Base-by-base conservation (phyloP, 2,797 vertebrate species). In the Rhynchotus rufescens region DNA sequence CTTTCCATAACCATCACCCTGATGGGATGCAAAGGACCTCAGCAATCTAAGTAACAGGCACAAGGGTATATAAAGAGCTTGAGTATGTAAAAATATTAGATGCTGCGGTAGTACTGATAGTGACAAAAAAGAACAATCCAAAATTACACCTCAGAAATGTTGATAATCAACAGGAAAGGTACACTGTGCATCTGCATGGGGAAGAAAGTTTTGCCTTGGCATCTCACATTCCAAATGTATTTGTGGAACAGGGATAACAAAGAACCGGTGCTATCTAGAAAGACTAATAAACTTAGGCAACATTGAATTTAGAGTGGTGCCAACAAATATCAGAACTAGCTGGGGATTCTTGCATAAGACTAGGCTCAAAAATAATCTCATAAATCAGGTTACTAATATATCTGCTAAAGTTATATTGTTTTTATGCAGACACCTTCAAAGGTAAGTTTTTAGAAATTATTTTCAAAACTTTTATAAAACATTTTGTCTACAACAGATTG, bases 291-390 rank as follows among this genome's bases (percentile, higher is more conserved):
- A 10, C 9, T 12, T 10, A 0, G 45, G 9, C 14, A 57, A 74
- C 3, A 0, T 9, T 54, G 40, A 15, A 36, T 51, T 78, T 38
- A 73, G 22, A 8, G 36, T 49, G 80, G 83, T 88, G 75, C 7
- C 34, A 51, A 1, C 7, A 6, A 59, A 51, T 61, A 20, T 38
- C 6, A 38, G 34, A 86, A 79, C 1, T 0, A 0, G 59, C 21
- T 1, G 5, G 1, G 52, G 40, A 15, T 40, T 7, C 5, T 83
- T 80, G 11, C 17, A 6, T 42, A 73, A 38, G 12, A 7, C 12
- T 44, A 28, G 20, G 15, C 77, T 80, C 79, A 72, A 26, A 4
- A 38, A 12, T 45, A 2, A 30, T 6, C 62, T 68, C 79, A 75
- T 87, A 73, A 80, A 4, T 59, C 12, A 15, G 9, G 17, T 36